Conservation (phyloP, 2,113 vertebrate genomes). For the Python bivittatus region DNA sequence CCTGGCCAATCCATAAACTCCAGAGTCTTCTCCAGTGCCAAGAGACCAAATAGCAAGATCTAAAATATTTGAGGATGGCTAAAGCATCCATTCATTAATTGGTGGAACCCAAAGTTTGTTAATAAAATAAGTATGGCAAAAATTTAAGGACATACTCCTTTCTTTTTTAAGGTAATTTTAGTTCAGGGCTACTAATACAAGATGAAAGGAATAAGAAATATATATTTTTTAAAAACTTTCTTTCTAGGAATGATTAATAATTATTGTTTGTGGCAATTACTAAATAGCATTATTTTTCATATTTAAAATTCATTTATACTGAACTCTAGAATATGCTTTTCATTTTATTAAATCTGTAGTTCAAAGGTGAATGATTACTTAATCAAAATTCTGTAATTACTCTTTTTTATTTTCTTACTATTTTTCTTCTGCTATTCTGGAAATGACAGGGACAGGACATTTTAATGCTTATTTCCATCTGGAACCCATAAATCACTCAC, state of each 20-base stretch:
- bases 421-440: background rate
- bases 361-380: background rate
- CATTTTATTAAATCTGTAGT: background rate
- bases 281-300: background rate
- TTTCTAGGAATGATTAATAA: background rate
- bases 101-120: background rate
- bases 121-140: background rate
- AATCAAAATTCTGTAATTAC: background rate
- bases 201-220: background rate
- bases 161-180: background rate
- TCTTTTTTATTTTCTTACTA: background rate
- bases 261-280: background rate
- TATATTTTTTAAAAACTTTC: background rate
- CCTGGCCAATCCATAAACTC: background rate
- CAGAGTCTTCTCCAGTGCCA: no score
- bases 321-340: background rate
- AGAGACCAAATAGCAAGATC: background rate
- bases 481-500: background rate
- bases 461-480: background rate
- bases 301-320: background rate
- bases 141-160: background rate
- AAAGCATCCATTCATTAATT: background rate
- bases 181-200: background rate
- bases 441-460: background rate
- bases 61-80: background rate